These are phyloP conservation scores for Saguinus midas DNA, from an alignment of 2,113 vertebrate species.

Conservation along the genomic window DNA sequence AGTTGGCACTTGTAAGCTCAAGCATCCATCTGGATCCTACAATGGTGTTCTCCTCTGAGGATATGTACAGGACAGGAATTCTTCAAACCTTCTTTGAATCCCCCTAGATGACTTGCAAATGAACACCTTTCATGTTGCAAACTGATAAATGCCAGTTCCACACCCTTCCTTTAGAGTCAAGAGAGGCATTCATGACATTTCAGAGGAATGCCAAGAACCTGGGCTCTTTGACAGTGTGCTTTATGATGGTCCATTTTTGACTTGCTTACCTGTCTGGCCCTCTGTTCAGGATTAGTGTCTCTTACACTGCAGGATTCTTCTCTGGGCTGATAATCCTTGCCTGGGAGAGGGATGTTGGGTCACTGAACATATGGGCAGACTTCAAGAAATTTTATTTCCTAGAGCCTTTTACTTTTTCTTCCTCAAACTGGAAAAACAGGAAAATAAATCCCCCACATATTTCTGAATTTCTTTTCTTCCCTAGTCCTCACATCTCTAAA, in stretches of 20 bases:
- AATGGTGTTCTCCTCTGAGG: background rate
- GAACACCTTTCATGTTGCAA: background rate
- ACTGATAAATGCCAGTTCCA: background rate
- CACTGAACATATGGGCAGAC: background rate
- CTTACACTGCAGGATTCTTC: background rate
- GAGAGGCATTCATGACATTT: background rate
- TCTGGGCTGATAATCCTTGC: background rate
- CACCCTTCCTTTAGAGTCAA: background rate
- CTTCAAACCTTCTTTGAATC: background rate
- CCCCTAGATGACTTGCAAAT: background rate
- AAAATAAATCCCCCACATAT: slow-evolving; percentile 33
- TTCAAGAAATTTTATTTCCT: slow-evolving; percentile 1
- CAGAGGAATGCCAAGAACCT: background rate
- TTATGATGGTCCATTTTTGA: background rate
- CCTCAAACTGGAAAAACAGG: slow-evolving; percentile 28
- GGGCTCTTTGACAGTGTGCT: background rate
- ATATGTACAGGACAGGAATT: background rate
- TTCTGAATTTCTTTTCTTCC: slow-evolving; percentile 60
- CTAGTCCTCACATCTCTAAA: slow-evolving; percentile 53
- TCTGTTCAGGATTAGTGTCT: background rate
- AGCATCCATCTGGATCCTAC: background rate
- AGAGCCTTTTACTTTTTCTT: slow-evolving; percentile 29
- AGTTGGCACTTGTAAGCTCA: background rate
- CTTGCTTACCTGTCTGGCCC: background rate
- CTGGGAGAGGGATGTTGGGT: background rate